Conservation (phyloP, 2,797 vertebrate genomes). For the Ibycter americanus region DNA sequence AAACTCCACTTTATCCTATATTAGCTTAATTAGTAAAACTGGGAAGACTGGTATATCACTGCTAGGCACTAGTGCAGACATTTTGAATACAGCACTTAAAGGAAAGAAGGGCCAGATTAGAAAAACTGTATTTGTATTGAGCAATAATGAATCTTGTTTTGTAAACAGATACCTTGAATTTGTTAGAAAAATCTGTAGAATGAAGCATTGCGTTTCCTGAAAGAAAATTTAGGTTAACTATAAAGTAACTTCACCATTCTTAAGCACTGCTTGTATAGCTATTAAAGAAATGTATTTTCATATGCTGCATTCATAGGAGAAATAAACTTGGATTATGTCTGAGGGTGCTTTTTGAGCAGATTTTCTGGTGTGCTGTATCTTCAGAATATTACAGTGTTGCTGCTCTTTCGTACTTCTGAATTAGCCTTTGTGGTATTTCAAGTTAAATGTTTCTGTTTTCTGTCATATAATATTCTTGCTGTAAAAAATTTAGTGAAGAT, state of each 20-base stretch:
- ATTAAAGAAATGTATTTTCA: background rate
- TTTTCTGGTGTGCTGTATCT: background rate
- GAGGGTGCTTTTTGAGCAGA: background rate
- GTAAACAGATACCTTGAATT: accelerated
- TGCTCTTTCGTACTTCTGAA: background rate
- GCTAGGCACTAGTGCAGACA: background rate
- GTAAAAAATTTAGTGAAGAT: background rate
- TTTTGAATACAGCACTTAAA: background rate
- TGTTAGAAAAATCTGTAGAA: background rate
- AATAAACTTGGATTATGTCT: background rate
- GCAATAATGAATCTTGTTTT: background rate
- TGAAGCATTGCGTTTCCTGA: background rate
- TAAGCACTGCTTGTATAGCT: background rate
- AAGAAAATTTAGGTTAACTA: background rate
- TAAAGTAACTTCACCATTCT: background rate
- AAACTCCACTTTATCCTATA: background rate
- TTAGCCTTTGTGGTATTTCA: background rate
- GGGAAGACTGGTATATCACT: background rate
- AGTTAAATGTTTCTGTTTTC: background rate
- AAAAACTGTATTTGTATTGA: background rate
- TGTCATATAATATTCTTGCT: background rate
- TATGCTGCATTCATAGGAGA: background rate
- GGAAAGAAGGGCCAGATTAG: background rate
- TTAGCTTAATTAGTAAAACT: background rate
- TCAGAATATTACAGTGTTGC: background rate